A percentile compares a stretch with the other conserved stretches of the same genome.
Evolutionary conservation across 1,140 invertebrate genomes (phyloP).

Genomic region (Lordiphosa stackelbergi): DNA sequence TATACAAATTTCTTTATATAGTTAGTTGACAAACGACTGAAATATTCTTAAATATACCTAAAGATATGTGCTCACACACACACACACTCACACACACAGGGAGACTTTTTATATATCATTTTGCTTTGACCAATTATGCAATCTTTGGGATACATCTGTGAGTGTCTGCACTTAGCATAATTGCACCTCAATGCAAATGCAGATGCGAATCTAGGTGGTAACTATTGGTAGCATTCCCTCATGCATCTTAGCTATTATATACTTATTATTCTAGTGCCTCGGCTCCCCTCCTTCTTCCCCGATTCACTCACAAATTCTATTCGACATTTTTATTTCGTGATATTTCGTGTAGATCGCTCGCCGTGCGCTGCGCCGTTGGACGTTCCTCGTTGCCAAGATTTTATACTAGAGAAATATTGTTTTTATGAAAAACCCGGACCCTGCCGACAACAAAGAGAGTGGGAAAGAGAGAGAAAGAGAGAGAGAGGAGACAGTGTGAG

Average conservation of each 20-base stretch:
- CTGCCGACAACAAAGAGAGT: slow-evolving; percentile 32
- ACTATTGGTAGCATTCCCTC: slow-evolving; percentile 44
- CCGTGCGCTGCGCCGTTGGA: slow-evolving; percentile 42
- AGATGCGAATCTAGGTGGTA: slow-evolving; percentile 33
- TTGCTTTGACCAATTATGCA: slow-evolving; percentile 59
- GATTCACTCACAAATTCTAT: slow-evolving; percentile 58
- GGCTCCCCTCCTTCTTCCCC: not conserved
- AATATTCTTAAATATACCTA: slow-evolving; percentile 9
- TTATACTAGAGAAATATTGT: slow-evolving; percentile 72
- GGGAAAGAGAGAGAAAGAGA: slow-evolving; percentile 3
- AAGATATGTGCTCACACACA: slow-evolving; percentile 31
- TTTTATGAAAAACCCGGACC: slow-evolving; percentile 44
- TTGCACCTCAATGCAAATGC: slow-evolving; percentile 23
- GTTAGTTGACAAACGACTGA: slow-evolving; percentile 27
- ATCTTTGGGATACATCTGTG: slow-evolving; percentile 59
- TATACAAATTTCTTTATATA: not conserved
- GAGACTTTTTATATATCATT: slow-evolving; percentile 37
- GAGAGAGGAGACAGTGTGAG: too few species aligned
- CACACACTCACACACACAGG: slow-evolving; percentile 12
- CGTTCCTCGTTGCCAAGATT: slow-evolving; percentile 65
- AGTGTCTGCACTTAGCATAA: slow-evolving; percentile 24
- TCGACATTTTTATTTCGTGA: slow-evolving; percentile 55
- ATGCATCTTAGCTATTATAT: slow-evolving; percentile 28
- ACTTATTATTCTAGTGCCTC: slow-evolving; percentile 18
- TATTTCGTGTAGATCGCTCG: slow-evolving; percentile 40